Evolutionary conservation across 2,113 vertebrate genomes (phyloP).

Genomic region (Illadopsis cleaveri): DNA sequence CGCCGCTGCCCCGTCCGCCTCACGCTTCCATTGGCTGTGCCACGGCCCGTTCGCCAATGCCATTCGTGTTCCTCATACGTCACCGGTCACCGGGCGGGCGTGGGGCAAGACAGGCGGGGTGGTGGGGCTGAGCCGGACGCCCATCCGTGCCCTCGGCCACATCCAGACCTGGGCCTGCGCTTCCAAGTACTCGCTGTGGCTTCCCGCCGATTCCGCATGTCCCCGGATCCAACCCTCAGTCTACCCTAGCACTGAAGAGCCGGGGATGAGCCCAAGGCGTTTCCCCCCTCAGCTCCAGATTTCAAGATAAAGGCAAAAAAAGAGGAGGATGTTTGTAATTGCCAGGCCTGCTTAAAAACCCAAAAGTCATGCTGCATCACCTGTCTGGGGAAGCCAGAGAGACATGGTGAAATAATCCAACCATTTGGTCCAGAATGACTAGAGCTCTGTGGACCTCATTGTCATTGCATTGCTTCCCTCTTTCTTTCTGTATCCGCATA

Average conservation of each 20-base stretch:
- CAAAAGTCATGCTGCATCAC: background rate
- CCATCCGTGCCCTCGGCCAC: accelerated
- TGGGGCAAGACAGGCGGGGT: accelerated
- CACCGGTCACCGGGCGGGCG: background rate
- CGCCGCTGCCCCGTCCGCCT: background rate
- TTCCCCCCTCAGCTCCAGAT: background rate
- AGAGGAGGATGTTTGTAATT: background rate
- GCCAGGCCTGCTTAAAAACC: background rate
- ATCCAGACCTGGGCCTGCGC: too few species aligned
- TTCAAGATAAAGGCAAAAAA: background rate
- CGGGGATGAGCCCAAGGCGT: background rate
- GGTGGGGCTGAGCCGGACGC: background rate
- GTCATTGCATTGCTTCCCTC: background rate
- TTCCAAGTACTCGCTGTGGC: background rate
- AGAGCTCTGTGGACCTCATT: background rate
- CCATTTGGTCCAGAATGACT: background rate
- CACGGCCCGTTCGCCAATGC: background rate
- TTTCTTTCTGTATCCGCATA: background rate
- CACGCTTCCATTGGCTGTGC: background rate
- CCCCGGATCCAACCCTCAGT: background rate
- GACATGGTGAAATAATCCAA: background rate
- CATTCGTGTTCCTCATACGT: accelerated
- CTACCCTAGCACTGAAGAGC: too few species aligned
- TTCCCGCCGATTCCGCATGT: accelerated
- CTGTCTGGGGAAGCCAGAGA: background rate